A percentile compares a stretch with the other conserved stretches of the same genome.
Evolutionary conservation across 2,113 vertebrate species (phyloP).

Genomic region (Hipposideros armiger): DNA sequence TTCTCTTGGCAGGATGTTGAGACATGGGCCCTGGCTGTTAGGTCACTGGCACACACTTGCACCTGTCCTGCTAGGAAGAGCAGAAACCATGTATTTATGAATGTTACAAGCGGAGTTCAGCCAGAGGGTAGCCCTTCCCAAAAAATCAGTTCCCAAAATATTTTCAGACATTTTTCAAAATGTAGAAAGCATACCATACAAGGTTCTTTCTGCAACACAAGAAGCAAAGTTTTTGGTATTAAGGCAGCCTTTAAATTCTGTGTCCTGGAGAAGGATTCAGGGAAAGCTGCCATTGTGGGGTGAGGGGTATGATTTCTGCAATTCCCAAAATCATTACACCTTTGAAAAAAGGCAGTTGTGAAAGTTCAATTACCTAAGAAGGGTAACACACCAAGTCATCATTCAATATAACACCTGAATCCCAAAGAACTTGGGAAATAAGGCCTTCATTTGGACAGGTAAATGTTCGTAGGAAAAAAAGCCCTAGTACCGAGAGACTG

Average conservation of each 20-base stretch:
- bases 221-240: background rate
- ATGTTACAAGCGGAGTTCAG: constrained; percentile 74
- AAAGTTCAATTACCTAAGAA: constrained; percentile 26
- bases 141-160: constrained; percentile 66
- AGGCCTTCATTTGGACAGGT: background rate
- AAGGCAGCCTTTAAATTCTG: background rate
- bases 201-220: constrained; percentile 18
- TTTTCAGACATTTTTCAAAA: constrained; percentile 63
- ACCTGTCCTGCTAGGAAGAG: constrained; percentile 15
- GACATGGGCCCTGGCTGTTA: constrained; percentile 51
- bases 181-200: background rate
- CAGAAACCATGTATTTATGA: background rate
- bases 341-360: constrained; percentile 1
- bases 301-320: background rate
- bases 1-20: constrained; percentile 18
- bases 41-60: background rate
- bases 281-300: background rate
- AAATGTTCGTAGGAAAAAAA: background rate
- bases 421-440: background rate
- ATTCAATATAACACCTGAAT: background rate
- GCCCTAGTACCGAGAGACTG: background rate
- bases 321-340: background rate
- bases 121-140: constrained; percentile 61
- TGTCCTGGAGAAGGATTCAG: background rate
- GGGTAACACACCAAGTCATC: background rate